Base-by-base conservation (phyloP, 2,797 vertebrate species). In the Pristis pectinata region DNA sequence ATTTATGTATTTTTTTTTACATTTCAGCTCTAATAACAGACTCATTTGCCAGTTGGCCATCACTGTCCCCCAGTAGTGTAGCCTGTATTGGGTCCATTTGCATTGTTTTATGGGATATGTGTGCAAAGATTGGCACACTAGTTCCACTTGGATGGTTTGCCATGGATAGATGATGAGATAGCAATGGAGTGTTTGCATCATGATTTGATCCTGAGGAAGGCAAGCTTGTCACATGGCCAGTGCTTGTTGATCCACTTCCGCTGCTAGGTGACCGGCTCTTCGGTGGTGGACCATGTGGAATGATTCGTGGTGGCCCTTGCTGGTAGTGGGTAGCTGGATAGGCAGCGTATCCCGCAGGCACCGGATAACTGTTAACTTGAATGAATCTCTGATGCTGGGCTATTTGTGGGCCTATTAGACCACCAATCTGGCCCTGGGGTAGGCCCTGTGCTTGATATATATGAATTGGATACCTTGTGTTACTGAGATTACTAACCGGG, bases 211-310 rank as follows among this genome's bases (percentile, higher is more conserved):
- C 99, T 0, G 99, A 98, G 95, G 99, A 99, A 0, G 98, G 99
- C 95, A 98, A 96, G 67, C 99, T 99, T 94, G 98, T 98, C 96
- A 99, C 98, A 0, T 99, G 99, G 56, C 99, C 99, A 0, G 99
- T 99, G 97, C 99, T 99, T 61, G 99, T 99, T 0, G 99, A 99
- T 59, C 99, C 99, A 1, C 99, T 99, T 96, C 99, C 99, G 0
- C 99, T 99, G 97, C 99, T 99, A 0, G 99, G 99, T 0, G 99
- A 99, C 93, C 99, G 98, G 95, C 99, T 99, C 96, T 99, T 99
- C 27, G 99, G 99, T 1, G 99, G 99, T 0, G 99, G 99, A 93
- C 99, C 98, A 97, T 99, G 99, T 96, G 98, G 99, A 96, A 99
- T 98, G 1, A 99, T 98, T 95, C 98, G 96, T 72, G 99, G 96